Conservation (phyloP, 2,113 vertebrate genomes). For the Petromus typicus region DNA sequence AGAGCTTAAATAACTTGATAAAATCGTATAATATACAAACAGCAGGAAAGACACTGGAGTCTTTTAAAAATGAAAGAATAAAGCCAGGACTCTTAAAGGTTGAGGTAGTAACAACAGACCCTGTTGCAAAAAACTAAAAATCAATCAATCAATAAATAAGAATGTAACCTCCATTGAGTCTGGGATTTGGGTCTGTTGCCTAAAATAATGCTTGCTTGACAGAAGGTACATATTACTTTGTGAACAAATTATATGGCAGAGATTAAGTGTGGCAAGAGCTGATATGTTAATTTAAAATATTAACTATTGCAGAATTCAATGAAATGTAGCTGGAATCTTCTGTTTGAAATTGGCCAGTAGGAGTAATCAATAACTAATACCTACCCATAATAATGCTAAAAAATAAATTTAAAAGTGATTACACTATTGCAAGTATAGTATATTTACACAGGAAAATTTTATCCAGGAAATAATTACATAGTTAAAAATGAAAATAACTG, state of each 20-base stretch:
- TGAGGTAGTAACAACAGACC: neutral
- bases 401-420: conserved; percentile 45
- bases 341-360: neutral
- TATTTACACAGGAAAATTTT: too few relatives aligned
- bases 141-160: neutral
- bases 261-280: neutral
- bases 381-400: neutral
- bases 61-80: conserved; percentile 30
- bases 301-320: neutral
- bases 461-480: conserved; percentile 22
- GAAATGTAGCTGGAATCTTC: conserved; percentile 32
- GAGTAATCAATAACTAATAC: neutral
- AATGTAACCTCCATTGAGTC: conserved; percentile 3
- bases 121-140: too few relatives aligned
- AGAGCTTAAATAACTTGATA: conserved; percentile 47
- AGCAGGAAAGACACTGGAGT: neutral
- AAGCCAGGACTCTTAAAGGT: neutral
- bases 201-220: neutral
- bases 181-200: neutral
- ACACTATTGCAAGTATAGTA: neutral
- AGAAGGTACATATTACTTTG: neutral
- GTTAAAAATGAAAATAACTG: conserved; percentile 30
- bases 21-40: conserved; percentile 43
- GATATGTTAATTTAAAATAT: neutral
- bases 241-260: conserved; percentile 19